A percentile compares a stretch with the other conserved stretches of the same genome.
phyloP scores from a whole-genome alignment of 2,888 invertebrate genomes.

The Tridacna crocea region DNA sequence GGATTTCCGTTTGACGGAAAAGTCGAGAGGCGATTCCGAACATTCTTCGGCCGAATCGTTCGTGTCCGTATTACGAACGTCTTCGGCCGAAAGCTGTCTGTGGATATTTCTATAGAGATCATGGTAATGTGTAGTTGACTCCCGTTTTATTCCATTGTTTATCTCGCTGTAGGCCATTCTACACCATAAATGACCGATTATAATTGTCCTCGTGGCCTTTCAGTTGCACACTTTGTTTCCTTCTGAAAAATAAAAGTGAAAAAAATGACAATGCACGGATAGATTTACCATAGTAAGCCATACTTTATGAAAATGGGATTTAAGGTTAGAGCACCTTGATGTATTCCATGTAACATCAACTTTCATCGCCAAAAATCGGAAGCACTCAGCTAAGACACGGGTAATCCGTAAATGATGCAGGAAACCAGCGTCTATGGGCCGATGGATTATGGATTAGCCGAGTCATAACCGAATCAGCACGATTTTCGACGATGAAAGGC shows the following conservation, averaged over 20 bases:
- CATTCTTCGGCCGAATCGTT: conserved; percentile 68
- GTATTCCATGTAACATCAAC: no score
- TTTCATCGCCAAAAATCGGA: no score
- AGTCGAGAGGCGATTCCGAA: conserved; percentile 73
- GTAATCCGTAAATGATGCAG: no score
- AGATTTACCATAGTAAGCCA: no score
- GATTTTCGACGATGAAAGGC: no score
- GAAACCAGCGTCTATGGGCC: no score
- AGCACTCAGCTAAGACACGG: no score
- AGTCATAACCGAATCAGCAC: no score
- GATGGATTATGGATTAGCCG: no score
- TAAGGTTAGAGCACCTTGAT: no score
- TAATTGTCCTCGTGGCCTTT: conserved; percentile 10
- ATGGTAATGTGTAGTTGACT: conserved; percentile 54
- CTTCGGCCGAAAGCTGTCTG: conserved; percentile 60
- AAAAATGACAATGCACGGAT: not conserved
- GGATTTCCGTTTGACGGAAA: conserved; percentile 71
- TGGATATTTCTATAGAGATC: conserved; percentile 48
- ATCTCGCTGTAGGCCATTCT: conserved; percentile 59
- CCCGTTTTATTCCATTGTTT: conserved; percentile 61
- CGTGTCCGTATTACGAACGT: conserved; percentile 57
- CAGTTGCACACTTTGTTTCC: conserved; percentile 12
- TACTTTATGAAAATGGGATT: no score
- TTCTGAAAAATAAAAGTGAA: conserved; percentile 36
- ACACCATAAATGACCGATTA: conserved; percentile 6